These are phyloP conservation scores for Phasianus colchicus DNA, from an alignment of 2,113 vertebrate genomes.

Conservation along the genomic window DNA sequence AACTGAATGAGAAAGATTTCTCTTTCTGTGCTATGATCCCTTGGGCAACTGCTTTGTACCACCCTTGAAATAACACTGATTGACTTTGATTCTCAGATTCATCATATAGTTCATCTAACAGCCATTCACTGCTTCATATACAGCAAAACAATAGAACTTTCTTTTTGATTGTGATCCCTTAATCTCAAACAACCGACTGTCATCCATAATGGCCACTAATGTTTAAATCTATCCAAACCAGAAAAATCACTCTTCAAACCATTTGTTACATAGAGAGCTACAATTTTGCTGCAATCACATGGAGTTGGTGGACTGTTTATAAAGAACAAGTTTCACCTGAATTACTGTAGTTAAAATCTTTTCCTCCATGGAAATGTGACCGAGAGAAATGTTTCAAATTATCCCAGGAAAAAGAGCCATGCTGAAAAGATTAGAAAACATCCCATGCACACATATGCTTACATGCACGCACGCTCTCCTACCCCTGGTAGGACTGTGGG, in stretches of 20 bases:
- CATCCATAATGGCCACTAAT: neutral
- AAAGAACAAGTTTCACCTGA: neutral
- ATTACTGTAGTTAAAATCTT: slow-evolving; percentile 17
- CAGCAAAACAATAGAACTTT: slow-evolving; percentile 12
- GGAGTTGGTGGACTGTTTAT: neutral
- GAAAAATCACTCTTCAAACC: neutral
- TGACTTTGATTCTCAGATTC: neutral
- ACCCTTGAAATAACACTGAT: neutral
- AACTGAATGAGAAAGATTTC: neutral
- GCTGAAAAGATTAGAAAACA: slow-evolving; percentile 41
- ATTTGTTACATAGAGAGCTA: neutral
- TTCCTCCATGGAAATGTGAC: neutral
- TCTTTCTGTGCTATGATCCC: neutral
- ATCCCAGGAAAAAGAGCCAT: slow-evolving; percentile 7
- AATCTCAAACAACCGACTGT: neutral
- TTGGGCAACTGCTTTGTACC: neutral
- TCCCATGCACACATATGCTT: neutral
- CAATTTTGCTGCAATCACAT: neutral
- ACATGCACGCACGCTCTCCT: neutral
- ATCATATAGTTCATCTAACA: neutral
- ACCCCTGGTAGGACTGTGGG: neutral
- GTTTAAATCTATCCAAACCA: slow-evolving; percentile 25
- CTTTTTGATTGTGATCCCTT: slow-evolving; percentile 1
- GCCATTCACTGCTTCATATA: neutral
- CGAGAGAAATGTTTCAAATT: slow-evolving; percentile 7